Evolutionary conservation across 2,113 vertebrate species (phyloP), one percentile per base, ranked within the genome.

Genomic region (Hippolais icterina): DNA sequence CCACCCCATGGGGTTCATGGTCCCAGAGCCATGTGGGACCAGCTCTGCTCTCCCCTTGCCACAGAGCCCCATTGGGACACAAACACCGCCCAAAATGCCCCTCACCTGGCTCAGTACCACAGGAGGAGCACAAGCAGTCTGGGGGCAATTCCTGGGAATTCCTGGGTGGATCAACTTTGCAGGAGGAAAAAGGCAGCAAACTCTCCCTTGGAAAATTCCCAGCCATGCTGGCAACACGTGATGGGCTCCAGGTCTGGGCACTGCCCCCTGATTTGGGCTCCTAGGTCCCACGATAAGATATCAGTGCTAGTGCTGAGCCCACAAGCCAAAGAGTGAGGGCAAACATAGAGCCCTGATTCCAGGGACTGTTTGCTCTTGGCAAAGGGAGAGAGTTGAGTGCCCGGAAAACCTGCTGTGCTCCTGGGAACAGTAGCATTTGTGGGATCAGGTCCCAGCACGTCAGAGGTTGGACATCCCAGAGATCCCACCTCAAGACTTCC

Each of bases 121-220:
- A 0, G 60, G 11, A 54, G 20, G 52, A 63, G 29, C 8, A 16
- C 7, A 0, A 22, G 49, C 1, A 20, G 23, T 5, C 11, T 0
- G 10, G 68, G 14, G 15, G 13, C 9, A 42, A 9, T 22, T 54
- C 27, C 42, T 2, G 4, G 9, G 23, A 29, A 13, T 27, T 78
- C n/a, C 57, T 1, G 5, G 25, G 27, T 1, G 3, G 57, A 49
- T 18, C 3, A 3, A 28, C 61, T 68, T 25, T 35, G 47, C 35
- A 61, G 59, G 25, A 69, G 31, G 53, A 44, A 52, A 42, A 83
- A 54, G 19, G 84, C 44, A 84, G 37, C 9, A 6, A 64, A 49
- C 10, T 15, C n/a, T 53, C 50, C 50, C 71, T 42, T 1, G 18
- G 82, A 11, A 70, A 57, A 54, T 1, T 4, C 44, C 37, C 63